phyloP scores from a whole-genome alignment of 2,113 vertebrate species.

The Henicopernis longicauda region DNA sequence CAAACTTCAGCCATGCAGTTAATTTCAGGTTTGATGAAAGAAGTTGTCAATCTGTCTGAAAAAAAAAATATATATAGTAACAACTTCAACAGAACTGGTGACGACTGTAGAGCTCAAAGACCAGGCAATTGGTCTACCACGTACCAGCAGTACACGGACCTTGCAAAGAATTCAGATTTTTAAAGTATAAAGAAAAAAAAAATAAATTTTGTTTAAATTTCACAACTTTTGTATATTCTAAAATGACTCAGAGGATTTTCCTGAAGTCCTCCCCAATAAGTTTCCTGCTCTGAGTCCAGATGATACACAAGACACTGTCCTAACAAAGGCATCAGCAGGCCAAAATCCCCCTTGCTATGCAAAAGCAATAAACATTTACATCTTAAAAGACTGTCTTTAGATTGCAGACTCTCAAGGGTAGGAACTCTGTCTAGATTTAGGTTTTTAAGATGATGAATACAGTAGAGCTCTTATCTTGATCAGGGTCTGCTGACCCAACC shows the following conservation, averaged over 20 bases:
- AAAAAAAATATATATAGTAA: neutral
- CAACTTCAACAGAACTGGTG: neutral
- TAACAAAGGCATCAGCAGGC: neutral
- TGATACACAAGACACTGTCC: neutral
- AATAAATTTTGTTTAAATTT: neutral
- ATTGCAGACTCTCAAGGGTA: neutral
- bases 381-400: neutral
- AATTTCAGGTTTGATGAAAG: slow-evolving; percentile 52
- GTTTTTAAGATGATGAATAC: neutral
- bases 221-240: neutral
- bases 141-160: neutral
- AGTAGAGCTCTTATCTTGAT: slow-evolving; percentile 18
- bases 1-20: neutral
- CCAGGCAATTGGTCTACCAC: neutral
- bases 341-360: neutral
- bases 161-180: neutral
- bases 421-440: neutral
- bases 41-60: neutral
- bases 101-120: slow-evolving; percentile 11
- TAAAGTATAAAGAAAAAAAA: neutral
- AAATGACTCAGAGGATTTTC: neutral
- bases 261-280: neutral
- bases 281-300: neutral
- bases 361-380: neutral
- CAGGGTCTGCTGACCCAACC: neutral